These are phyloP conservation scores for Diachasmimorpha longicaudata DNA, from an alignment of 1,140 invertebrate genomes.

Conservation along the genomic window DNA sequence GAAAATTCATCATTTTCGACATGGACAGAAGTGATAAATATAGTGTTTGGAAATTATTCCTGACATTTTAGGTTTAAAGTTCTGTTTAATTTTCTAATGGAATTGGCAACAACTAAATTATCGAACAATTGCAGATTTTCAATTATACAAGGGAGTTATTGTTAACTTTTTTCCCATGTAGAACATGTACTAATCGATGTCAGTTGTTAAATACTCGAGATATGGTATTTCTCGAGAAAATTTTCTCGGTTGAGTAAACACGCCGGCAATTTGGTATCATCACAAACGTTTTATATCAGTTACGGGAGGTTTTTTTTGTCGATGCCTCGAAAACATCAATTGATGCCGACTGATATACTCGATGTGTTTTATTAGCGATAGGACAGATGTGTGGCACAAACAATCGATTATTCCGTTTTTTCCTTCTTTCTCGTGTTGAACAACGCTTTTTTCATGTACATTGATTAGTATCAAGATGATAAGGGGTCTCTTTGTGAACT, in stretches of 20 bases:
- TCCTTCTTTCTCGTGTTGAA: constrained; percentile 12
- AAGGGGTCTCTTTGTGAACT: constrained; percentile 12
- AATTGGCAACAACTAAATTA: too few relatives aligned
- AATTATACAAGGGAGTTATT: neutral
- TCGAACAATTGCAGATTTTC: too few relatives aligned
- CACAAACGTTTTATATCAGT: constrained; percentile 29
- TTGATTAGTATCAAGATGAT: constrained; percentile 42
- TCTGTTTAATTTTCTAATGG: too few relatives aligned
- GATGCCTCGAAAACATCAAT: constrained; percentile 42
- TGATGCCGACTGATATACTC: constrained; percentile 35
- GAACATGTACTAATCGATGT: constrained; percentile 10
- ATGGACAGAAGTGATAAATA: neutral
- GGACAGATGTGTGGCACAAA: constrained; percentile 40
- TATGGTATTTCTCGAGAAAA: neutral
- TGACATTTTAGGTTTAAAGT: too few relatives aligned
- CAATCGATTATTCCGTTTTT: constrained; percentile 39
- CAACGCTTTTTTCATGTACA: constrained; percentile 27
- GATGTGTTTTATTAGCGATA: constrained; percentile 51
- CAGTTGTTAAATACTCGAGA: neutral
- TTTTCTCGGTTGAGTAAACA: constrained; percentile 22
- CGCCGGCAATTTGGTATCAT: constrained; percentile 20
- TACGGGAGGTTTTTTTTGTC: constrained; percentile 23
- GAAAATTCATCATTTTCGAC: constrained; percentile 28
- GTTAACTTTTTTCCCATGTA: neutral
- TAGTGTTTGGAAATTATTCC: too few relatives aligned